Conservation (phyloP, 2,888 invertebrate species). For the Dendrolimus houi region DNA sequence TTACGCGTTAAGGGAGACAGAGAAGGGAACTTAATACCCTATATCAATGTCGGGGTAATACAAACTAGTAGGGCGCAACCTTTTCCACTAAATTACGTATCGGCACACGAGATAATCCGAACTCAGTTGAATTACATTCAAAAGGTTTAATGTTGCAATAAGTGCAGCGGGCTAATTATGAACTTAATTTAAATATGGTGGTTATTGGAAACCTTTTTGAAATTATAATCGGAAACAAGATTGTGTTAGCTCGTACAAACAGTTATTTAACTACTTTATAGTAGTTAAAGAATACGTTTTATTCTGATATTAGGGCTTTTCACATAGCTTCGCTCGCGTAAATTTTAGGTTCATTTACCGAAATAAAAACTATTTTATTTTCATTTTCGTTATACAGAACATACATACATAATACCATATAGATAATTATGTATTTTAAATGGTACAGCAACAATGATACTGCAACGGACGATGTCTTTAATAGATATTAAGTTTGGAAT, state of each 20-base stretch:
- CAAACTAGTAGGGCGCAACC: conserved; percentile 72
- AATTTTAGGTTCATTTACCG: too few relatives aligned
- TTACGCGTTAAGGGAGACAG: conserved; percentile 71
- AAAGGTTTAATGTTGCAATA: conserved; percentile 42
- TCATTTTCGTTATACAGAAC: too few relatives aligned
- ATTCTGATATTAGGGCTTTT: too few relatives aligned
- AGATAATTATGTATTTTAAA: too few relatives aligned
- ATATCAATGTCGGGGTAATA: conserved; percentile 73
- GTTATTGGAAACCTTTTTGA: background rate
- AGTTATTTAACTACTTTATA: conserved; percentile 16
- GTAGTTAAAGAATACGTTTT: too few relatives aligned
- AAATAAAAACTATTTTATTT: too few relatives aligned
- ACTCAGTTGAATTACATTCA: conserved; percentile 60
- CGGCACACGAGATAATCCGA: conserved; percentile 67
- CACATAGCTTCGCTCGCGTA: too few relatives aligned
- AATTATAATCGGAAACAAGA: background rate
- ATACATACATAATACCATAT: too few relatives aligned
- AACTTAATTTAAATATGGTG: background rate
- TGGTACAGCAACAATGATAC: too few relatives aligned
- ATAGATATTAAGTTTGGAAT: too few relatives aligned
- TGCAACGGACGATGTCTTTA: too few relatives aligned
- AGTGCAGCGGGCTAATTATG: conserved; percentile 37
- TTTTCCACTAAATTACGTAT: conserved; percentile 75
- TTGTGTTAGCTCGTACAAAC: conserved; percentile 5
- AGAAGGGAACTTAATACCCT: conserved; percentile 72